phyloP scores from a whole-genome alignment of 2,888 invertebrate genomes.

The Odiellus spinosus region DNA sequence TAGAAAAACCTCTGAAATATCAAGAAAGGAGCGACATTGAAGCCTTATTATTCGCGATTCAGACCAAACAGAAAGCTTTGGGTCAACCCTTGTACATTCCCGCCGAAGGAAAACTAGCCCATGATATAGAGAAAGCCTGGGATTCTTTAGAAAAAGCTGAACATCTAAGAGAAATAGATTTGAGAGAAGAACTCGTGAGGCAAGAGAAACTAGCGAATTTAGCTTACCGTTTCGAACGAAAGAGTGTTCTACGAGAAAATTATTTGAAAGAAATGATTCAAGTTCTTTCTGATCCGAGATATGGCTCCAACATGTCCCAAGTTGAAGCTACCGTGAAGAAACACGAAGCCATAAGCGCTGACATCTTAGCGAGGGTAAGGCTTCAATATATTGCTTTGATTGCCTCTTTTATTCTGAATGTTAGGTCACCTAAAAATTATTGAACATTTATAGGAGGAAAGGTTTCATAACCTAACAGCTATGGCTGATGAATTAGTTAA shows the following conservation, averaged over 20 bases:
- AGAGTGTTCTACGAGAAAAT: slow-evolving; percentile 81
- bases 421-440: slow-evolving; percentile 17
- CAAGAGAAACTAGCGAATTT: slow-evolving; percentile 87
- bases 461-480: slow-evolving; percentile 79
- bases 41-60: slow-evolving; percentile 88
- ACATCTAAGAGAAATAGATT: slow-evolving; percentile 77
- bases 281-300: slow-evolving; percentile 77
- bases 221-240: slow-evolving; percentile 88
- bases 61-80: slow-evolving; percentile 85
- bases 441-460: slow-evolving; percentile 50
- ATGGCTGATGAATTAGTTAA: slow-evolving; percentile 82
- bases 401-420: not conserved
- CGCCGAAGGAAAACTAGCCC: slow-evolving; percentile 74
- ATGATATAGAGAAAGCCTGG: slow-evolving; percentile 93
- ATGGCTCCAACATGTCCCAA: slow-evolving; percentile 74
- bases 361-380: slow-evolving; percentile 68
- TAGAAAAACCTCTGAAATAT: slow-evolving; percentile 97
- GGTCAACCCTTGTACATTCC: slow-evolving; percentile 73
- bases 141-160: slow-evolving; percentile 79
- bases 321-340: slow-evolving; percentile 96
- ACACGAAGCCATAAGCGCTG: slow-evolving; percentile 94
- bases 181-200: slow-evolving; percentile 72
- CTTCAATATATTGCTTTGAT: slow-evolving; percentile 9
- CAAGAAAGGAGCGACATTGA: slow-evolving; percentile 94
- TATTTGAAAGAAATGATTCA: slow-evolving; percentile 96